Evolutionary conservation across 1,140 invertebrate species (phyloP).

Genomic region (Penaeus vannamei): DNA sequence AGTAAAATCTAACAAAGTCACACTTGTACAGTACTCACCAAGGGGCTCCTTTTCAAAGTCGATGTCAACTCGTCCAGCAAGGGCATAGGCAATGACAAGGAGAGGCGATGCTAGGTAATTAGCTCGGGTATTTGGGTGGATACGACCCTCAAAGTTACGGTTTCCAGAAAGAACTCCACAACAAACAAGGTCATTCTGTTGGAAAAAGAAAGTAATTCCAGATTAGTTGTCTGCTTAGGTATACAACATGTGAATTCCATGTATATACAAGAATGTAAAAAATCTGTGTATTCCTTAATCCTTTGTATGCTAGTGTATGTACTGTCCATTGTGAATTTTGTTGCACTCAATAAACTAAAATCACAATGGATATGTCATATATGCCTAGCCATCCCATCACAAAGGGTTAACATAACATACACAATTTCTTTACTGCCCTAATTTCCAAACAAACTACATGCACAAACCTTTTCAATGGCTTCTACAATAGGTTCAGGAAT

Average conservation of each 20-base stretch:
- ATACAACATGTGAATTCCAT: too few species aligned
- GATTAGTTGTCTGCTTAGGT: background rate
- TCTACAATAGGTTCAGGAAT: constrained; percentile 91
- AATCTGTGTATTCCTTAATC: too few species aligned
- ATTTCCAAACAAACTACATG: too few species aligned
- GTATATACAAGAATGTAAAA: too few species aligned
- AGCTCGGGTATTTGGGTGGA: constrained; percentile 95
- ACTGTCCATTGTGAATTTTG: too few species aligned
- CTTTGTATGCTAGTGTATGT: too few species aligned
- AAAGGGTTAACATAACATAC: too few species aligned
- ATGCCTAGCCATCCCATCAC: too few species aligned
- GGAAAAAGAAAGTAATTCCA: constrained; percentile 23
- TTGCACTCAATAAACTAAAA: too few species aligned
- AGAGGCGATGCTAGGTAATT: constrained; percentile 97
- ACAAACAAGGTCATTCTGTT: constrained; percentile 90
- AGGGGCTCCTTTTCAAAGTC: constrained; percentile 94
- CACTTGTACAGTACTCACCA: constrained; percentile 75
- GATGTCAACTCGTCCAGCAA: constrained; percentile 94
- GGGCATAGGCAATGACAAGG: constrained; percentile 95
- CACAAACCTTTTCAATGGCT: constrained; percentile 90
- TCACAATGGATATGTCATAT: too few species aligned
- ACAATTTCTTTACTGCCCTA: too few species aligned
- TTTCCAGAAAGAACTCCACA: constrained; percentile 97
- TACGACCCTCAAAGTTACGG: constrained; percentile 97
- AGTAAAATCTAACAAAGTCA: background rate